phyloP scores from a whole-genome alignment of 1,140 invertebrate species.

The Camponotus pennsylvanicus region DNA sequence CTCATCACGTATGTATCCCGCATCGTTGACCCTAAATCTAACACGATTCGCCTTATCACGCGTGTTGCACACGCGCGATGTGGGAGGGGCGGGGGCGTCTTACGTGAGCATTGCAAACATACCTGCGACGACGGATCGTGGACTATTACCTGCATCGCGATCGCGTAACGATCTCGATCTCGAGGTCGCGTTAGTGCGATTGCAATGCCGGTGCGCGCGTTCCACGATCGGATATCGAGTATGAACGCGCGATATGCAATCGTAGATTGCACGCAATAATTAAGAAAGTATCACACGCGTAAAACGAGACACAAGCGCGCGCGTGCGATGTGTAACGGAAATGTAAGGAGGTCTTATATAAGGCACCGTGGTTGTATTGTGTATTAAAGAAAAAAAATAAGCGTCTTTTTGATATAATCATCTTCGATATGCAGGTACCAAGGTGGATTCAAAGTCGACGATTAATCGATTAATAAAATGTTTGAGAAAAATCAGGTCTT shows the following conservation, averaged over 20 bases:
- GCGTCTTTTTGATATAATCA: not conserved
- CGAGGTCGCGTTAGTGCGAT: slow-evolving; percentile 21
- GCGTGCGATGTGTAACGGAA: slow-evolving; percentile 33
- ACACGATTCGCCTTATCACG: not conserved
- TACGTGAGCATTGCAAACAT: not conserved
- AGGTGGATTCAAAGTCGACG: not conserved
- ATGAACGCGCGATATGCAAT: slow-evolving; percentile 5
- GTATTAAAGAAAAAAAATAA: not conserved
- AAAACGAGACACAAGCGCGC: slow-evolving; percentile 17
- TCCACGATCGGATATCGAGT: slow-evolving; percentile 20
- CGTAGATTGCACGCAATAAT: slow-evolving; percentile 18
- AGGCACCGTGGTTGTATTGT: slow-evolving; percentile 15
- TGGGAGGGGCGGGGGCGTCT: not conserved
- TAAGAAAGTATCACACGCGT: slow-evolving; percentile 20
- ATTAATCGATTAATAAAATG: not conserved
- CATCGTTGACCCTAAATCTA: slow-evolving; percentile 25
- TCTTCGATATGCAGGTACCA: not conserved
- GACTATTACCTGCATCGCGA: not conserved
- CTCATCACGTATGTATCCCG: not conserved
- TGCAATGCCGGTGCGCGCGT: not conserved
- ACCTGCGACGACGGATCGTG: slow-evolving; percentile 9
- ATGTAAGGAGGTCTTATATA: slow-evolving; percentile 14
- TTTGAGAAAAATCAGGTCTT: not conserved
- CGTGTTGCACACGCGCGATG: not conserved
- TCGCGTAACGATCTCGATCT: slow-evolving; percentile 8